Base-by-base conservation (phyloP, 2,888 invertebrate species). In the Ennomos erosarius region DNA sequence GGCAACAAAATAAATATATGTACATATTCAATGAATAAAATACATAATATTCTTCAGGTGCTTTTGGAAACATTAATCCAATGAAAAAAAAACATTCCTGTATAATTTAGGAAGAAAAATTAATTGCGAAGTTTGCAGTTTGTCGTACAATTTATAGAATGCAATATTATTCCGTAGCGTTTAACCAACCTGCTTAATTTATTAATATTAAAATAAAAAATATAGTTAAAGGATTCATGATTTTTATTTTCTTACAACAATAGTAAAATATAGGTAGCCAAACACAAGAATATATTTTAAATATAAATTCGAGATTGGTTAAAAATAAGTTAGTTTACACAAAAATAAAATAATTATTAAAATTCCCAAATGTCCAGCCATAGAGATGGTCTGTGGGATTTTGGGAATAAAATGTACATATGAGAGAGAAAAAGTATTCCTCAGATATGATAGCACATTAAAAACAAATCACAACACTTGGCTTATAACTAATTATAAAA, bases 141-240 rank as follows among this genome's bases (percentile, higher is more conserved):
- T 26, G 26, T 6, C 4, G 3, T 75, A 70, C 68, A 60, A 39
- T 58, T 61, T 59, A 49, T 48, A 40, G 47, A 74, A 68, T 72
- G 73, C 75, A 76, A 76, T 74, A 73, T 74, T 68, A 75, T 76
- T 81, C 78, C 81, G 75, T 82, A 79, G 78, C 79, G 77, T 71
- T 74, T 67, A 78, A 79, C 81, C 73, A 78, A 82, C 75, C 84
- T 78, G 87, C 87, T 87, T 88, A 87, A 88, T 88, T 88, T 88
- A 88, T 88, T 88, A 79, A 85, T 86, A 88, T 87, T 85, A 79
- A 86, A 87, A 81, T 85, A 86, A 86, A 85, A 85, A 81, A 79
- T 82, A 83, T 84, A 84, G 77, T 75, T 79, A 78, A 65, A 64
- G 42, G 43, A 51, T 39, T 35, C 37, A 34, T 11, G 45, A 13